Base-by-base conservation (phyloP, 2,888 invertebrate species). In the Magallana nippona region DNA sequence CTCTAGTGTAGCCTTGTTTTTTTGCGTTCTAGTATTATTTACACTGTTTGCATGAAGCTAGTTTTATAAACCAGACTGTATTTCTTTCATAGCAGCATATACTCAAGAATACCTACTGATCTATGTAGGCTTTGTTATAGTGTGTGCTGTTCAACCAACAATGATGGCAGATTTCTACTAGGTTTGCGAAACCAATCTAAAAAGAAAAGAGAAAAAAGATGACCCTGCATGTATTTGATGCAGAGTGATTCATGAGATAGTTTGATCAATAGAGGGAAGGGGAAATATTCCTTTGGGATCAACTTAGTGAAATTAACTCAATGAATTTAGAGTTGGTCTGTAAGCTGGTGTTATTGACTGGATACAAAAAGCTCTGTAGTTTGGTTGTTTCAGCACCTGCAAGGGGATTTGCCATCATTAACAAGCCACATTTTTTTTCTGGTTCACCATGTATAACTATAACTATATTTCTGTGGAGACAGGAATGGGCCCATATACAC, bases 21-120 rank as follows among this genome's bases (percentile, higher is more conserved):
- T 44, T 27, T 32, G 32, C 55, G n/a, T 82, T 78, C 22, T 62
- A 60, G 44, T 55, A 44, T 19, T 44, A 63, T 63, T 63, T 15
- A 83, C n/a, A 55, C 32, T 71, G 82, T 82, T 82, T 82, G 82
- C 82, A 82, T 82, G 82, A 79, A 56, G 79, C 79, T 19, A 79
- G 79, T 79, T 79, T 22, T 79, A 79, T 71, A 27, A 71, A 27
- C 19, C 27, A 44, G 44, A 27, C 27, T 63, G 44, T 44, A 27
- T 22, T 63, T 19, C 19, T 22, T 13, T 63, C 22, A 63, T 63
- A 63, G 22, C 63, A 63, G 63, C 44, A 44, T 44, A 10, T 63
- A 63, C 63, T 63, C 63, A 22, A 63, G 63, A 63, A 63, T 63
- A 22, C 15, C 19, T 63, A 63, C 63, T 15, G 32, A 60, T 60